Percentiles rank a stretch among this genome's conserved stretches.
Evolutionary conservation across 2,797 vertebrate species (phyloP).

Genomic region (Decapterus maruadsi): DNA sequence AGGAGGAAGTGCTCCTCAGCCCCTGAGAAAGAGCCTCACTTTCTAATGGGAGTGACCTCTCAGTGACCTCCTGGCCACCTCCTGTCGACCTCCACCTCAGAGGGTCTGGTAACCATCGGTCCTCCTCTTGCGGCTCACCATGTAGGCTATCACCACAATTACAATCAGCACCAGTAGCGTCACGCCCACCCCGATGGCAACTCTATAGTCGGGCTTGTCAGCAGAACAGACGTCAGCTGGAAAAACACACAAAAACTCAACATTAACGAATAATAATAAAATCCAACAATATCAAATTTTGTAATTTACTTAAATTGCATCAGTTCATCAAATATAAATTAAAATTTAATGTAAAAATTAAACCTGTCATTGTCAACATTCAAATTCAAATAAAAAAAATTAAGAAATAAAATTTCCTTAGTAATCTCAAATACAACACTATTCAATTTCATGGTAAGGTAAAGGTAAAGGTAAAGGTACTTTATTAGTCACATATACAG

Average conservation of each 20-base stretch:
- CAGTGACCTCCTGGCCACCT: neutral
- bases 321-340: neutral
- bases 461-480: too few relatives aligned
- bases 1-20: constrained; percentile 16
- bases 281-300: neutral
- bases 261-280: too few relatives aligned
- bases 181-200: constrained; percentile 89
- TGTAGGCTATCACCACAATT: constrained; percentile 87
- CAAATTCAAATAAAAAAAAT: too few relatives aligned
- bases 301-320: too few relatives aligned
- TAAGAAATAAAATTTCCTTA: too few relatives aligned
- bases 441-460: too few relatives aligned
- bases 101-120: constrained; percentile 88
- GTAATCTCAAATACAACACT: too few relatives aligned
- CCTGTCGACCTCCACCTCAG: constrained; percentile 72
- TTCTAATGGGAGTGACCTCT: neutral
- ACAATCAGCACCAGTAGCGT: constrained; percentile 86
- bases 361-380: too few relatives aligned
- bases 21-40: constrained; percentile 31
- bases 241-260: constrained; percentile 34
- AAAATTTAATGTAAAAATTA: too few relatives aligned
- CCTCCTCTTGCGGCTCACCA: constrained; percentile 80
- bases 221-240: constrained; percentile 83
- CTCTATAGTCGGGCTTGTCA: constrained; percentile 68
- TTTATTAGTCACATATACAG: too few relatives aligned